Evolutionary conservation across 2,888 invertebrate genomes (phyloP).

Genomic region (Diploptera punctata): DNA sequence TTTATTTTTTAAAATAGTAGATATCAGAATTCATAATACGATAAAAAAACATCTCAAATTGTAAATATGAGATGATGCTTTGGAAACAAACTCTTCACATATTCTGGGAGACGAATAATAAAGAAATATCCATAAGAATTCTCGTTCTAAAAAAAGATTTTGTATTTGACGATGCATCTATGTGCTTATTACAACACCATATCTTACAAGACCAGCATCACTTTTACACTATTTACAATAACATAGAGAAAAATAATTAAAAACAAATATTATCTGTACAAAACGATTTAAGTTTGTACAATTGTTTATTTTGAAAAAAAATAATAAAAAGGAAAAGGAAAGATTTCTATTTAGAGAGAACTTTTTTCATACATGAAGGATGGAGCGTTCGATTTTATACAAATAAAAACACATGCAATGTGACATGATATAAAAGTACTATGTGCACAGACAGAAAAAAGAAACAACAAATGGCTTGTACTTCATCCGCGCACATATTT

Average conservation of each 20-base stretch:
- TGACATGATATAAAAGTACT: conserved; percentile 35
- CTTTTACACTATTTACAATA: conserved; percentile 53
- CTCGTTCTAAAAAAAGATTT: conserved; percentile 44
- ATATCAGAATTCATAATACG: too few species aligned
- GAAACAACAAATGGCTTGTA: conserved; percentile 40
- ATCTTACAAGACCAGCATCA: conserved; percentile 61
- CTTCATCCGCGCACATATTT: conserved; percentile 21
- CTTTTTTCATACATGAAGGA: too few species aligned
- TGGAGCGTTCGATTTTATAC: conserved; percentile 30
- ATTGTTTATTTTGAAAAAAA: conserved; percentile 34
- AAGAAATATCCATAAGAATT: background rate
- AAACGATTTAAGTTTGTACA: conserved; percentile 48
- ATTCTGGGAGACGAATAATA: too few species aligned
- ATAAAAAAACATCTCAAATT: too few species aligned
- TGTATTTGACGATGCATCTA: conserved; percentile 52
- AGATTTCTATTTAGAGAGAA: too few species aligned
- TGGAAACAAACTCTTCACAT: too few species aligned
- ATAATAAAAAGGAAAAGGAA: background rate
- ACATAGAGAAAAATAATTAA: conserved; percentile 47
- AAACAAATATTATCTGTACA: conserved; percentile 49
- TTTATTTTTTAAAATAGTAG: too few species aligned
- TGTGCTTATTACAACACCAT: conserved; percentile 65
- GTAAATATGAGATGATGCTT: too few species aligned
- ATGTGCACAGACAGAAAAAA: conserved; percentile 42
- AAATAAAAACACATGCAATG: conserved; percentile 30